Evolutionary conservation across 23 tunicate genomes (phyloP), one percentile per base, ranked within the genome.

Genomic region (Ciona savignyi): DNA sequence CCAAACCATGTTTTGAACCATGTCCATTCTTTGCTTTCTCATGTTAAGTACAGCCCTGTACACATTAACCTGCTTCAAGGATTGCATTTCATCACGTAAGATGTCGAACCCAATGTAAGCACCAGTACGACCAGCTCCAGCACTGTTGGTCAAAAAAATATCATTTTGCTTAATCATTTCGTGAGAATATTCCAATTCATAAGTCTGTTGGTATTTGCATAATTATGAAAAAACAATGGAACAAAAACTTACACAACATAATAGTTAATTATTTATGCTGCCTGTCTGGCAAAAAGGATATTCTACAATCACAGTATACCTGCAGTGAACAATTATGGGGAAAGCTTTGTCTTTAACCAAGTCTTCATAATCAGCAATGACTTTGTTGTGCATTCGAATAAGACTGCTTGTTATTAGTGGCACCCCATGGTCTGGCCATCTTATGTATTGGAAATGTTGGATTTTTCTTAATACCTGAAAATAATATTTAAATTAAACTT

Each of bases 341-440:
- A 70, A 49, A 21, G 19, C 33, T 19, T 31, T 33, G 11, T 6
- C 32, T 29, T 70, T 35, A 27, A 15, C 2, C 19, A 32, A 23
- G 26, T 23, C 34, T 33, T 28, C 23, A 1, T 24, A 27, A 32
- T 20, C 25, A 32, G 25, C 69, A 11, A 33, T 19, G 9, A 81
- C 66, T 66, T 65, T 72, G 21, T 23, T 65, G 19, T 63, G 62
- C 27, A 74, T 33, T 56, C 74, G 33, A 34, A 81, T 24, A 63
- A 81, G 49, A 32, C 63, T 35, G 32, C 67, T 74, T 9, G 86
- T 73, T 24, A 77, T 81, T 24, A 35, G 42, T 62, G 86, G 86
- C 15, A 81, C 86, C n/a, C 79, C 86, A 19, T 81, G 74, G 51
- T 81, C 86, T 27, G 86, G 86, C 86, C 86, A 81, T 29, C 56